phyloP scores from a whole-genome alignment of 2,113 vertebrate species.

The Pleuronectes platessa region DNA sequence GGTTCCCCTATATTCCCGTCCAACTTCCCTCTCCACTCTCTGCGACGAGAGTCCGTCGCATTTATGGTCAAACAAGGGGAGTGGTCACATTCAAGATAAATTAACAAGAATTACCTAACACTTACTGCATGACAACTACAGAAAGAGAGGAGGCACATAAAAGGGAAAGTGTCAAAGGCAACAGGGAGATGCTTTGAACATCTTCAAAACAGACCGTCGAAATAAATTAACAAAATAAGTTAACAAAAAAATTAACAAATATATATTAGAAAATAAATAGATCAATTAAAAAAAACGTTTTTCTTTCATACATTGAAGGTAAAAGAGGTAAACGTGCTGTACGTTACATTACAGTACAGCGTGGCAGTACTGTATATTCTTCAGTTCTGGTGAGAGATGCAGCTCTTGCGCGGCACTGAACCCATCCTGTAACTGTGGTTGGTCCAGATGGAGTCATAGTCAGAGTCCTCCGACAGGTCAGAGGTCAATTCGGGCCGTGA shows the following conservation, averaged over 20 bases:
- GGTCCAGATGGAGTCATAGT: conserved; percentile 99
- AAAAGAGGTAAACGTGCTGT: conserved; percentile 83
- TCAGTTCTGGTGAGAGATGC: conserved; percentile 99
- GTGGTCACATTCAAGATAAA: conserved; percentile 79
- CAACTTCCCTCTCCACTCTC: conserved; percentile 42
- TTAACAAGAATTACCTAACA: conserved; percentile 67
- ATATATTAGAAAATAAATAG: conserved; percentile 87
- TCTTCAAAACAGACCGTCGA: conserved; percentile 56
- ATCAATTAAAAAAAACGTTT: conserved; percentile 80
- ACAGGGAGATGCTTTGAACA: conserved; percentile 79
- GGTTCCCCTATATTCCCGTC: conserved; percentile 37
- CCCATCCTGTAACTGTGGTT: conserved; percentile 99
- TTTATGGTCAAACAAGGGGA: conserved; percentile 68
- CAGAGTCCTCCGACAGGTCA: conserved; percentile 99
- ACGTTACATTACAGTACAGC: conserved; percentile 60
- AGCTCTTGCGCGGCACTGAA: conserved; percentile 98
- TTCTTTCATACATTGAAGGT: conserved; percentile 58
- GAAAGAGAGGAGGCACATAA: conserved; percentile 79
- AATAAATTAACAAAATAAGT: conserved; percentile 75
- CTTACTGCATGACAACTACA: conserved; percentile 77
- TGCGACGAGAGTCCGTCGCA: conserved; percentile 43
- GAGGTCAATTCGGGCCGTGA: conserved; percentile 94
- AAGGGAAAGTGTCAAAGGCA: conserved; percentile 82
- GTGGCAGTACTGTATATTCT: conserved; percentile 63
- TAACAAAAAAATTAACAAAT: conserved; percentile 64